Evolutionary conservation across 2,888 invertebrate genomes (phyloP).

Genomic region (Chouioia cunea): DNA sequence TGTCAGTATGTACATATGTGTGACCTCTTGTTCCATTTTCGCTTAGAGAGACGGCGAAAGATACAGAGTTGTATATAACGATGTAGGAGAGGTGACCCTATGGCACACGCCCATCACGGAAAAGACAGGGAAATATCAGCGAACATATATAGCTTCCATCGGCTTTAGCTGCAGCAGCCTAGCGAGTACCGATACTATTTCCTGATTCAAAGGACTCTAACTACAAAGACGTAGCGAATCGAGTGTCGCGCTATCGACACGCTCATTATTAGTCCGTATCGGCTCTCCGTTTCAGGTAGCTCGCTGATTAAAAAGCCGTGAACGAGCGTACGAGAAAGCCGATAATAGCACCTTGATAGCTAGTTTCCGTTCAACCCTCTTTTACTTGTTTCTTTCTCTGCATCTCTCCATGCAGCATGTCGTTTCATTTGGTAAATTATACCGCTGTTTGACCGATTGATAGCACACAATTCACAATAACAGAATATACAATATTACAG

Average conservation of each 20-base stretch:
- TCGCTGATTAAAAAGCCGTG: constrained; percentile 25
- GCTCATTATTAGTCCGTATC: constrained; percentile 34
- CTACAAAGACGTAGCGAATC: constrained; percentile 31
- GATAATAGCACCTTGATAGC: constrained; percentile 19
- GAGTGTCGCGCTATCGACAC: constrained; percentile 38
- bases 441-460: not conserved
- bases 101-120: no score
- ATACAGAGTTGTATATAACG: no score
- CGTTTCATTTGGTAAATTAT: not conserved
- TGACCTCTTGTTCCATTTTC: no score
- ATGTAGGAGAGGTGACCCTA: no score
- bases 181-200: constrained; percentile 49
- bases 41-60: no score
- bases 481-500: no score
- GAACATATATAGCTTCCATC: not conserved
- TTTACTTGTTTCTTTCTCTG: not conserved
- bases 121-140: not conserved
- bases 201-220: constrained; percentile 25
- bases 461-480: no score
- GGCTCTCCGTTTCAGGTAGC: constrained; percentile 20
- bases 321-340: constrained; percentile 14
- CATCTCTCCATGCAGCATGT: not conserved
- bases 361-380: not conserved
- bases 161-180: not conserved
- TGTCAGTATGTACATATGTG: no score